Conservation (phyloP, 1,140 invertebrate genomes). For the Caerostris extrusa region DNA sequence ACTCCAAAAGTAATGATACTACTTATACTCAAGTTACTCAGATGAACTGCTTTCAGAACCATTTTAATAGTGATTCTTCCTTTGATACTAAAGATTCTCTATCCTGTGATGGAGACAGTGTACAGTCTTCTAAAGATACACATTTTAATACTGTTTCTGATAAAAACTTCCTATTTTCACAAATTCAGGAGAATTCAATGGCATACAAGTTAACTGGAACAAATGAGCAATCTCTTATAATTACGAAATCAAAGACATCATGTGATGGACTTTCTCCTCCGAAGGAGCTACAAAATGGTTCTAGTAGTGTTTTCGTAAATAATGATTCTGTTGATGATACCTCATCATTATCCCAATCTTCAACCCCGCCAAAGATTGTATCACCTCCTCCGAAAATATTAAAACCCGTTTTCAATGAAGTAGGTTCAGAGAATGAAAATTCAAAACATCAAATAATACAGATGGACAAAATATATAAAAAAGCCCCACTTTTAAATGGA, state of each 20-base stretch:
- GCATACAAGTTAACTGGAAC: conserved; percentile 10
- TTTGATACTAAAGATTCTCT: conserved; percentile 61
- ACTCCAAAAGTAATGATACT: conserved; percentile 73
- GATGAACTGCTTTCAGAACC: conserved; percentile 62
- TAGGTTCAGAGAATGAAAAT: conserved; percentile 40
- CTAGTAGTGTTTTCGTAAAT: conserved; percentile 67
- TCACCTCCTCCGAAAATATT: conserved; percentile 64
- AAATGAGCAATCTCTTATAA: conserved; percentile 43
- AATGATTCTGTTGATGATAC: conserved; percentile 42
- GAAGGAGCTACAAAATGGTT: conserved; percentile 72
- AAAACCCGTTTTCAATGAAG: conserved; percentile 75
- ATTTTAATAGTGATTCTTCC: conserved; percentile 64
- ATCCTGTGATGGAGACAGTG: conserved; percentile 67
- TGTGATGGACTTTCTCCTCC: conserved; percentile 60
- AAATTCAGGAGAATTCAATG: conserved; percentile 57
- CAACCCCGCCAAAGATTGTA: conserved; percentile 35
- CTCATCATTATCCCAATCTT: neutral
- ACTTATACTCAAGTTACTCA: conserved; percentile 51
- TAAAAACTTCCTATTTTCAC: conserved; percentile 58
- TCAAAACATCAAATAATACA: conserved; percentile 42
- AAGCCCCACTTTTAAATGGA: conserved; percentile 79
- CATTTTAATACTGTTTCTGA: conserved; percentile 57
- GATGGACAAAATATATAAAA: conserved; percentile 75
- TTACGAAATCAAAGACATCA: conserved; percentile 63
- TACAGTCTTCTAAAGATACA: conserved; percentile 52